Percentiles rank a stretch among this genome's conserved stretches.
Evolutionary conservation across 2,888 invertebrate species (phyloP).

Genomic region (Brachyptera putata): DNA sequence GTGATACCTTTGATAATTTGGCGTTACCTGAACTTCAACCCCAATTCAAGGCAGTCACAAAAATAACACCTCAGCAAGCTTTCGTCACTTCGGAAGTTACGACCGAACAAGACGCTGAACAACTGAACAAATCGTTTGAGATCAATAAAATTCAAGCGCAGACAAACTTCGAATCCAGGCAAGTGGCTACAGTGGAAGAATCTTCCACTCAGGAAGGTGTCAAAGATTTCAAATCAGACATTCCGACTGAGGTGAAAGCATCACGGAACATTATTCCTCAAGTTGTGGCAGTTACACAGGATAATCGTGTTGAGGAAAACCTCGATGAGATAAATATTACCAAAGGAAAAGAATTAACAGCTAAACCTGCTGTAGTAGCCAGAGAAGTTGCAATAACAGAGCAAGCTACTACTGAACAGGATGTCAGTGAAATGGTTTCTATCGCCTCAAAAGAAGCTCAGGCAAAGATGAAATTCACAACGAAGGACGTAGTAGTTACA

Average conservation of each 20-base stretch:
- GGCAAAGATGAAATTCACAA: constrained; percentile 16
- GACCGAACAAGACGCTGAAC: not conserved
- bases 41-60: not conserved
- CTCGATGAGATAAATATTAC: constrained; percentile 2
- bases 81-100: not conserved
- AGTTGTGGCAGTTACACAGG: constrained; percentile 19
- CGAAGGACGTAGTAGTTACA: constrained; percentile 14
- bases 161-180: not conserved
- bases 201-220: constrained; percentile 8
- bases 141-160: not conserved
- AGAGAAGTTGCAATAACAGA: constrained; percentile 24
- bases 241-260: constrained; percentile 20
- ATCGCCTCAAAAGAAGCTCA: constrained; percentile 2
- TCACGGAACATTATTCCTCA: constrained; percentile 18
- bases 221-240: constrained; percentile 13
- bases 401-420: constrained; percentile 17
- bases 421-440: constrained; percentile 13
- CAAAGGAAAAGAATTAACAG: constrained; percentile 18
- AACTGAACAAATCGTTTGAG: not conserved
- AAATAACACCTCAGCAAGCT: constrained; percentile 15
- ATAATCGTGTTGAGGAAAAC: constrained; percentile 6
- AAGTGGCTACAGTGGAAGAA: not conserved
- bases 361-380: constrained; percentile 9
- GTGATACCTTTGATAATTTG: constrained; percentile 20
- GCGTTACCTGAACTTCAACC: not conserved